Base-by-base conservation (phyloP, 2,888 invertebrate genomes). In the Melanotus villosus region DNA sequence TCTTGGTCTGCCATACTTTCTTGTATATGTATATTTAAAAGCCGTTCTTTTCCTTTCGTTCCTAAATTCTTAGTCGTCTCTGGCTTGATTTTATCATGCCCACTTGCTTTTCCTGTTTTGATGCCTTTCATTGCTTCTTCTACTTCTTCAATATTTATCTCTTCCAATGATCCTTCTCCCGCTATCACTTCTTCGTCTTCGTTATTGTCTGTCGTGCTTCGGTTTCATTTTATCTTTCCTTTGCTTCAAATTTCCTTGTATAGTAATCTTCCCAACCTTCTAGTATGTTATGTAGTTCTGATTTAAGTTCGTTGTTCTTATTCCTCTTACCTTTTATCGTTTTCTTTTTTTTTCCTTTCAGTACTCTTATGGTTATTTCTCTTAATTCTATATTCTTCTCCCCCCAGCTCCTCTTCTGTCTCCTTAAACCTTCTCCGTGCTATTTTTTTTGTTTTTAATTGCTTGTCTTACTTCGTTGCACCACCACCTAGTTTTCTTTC, bases 31-130 rank as follows among this genome's bases (percentile, higher is more conserved):
- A 26, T 5, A n/a, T 36, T 36, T 36, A 36, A n/a, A n/a, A 36
- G 36, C 36, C 36, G 10, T n/a, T 36, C n/a, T 36, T n/a, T 36
- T 36, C 36, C 10, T 36, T 36, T 36, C n/a, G 2, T n/a, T n/a
- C n/a, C 36, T 36, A n/a, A n/a, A 5, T n/a, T 6, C n/a, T 36
- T 36, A 6, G 10, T 36, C n/a, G 10, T 36, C 36, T n/a, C 36
- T 36, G 36, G 36, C 36, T n/a, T 10, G 10, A 36, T 36, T 10
- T 36, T n/a, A 36, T 36, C 9, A 2, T 36, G 36, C 10, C 36
- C 36, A 36, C 36, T 36, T 36, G 36, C 36, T n/a, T n/a, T n/a
- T n/a, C n/a, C n/a, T 36, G n/a, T 5, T 36, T 36, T 36, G n/a
- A 36, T 36, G 10, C 10, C 36, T n/a, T 36, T 36, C 36, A 36